Conservation (phyloP, 2,113 vertebrate species). For the Ovis aries region ARS-UI_Ramb_v3.0 NC_056080.1:14957001-14957500, state of each 20-base stretch:
- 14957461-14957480: neutral
- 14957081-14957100: neutral
- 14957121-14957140: neutral
- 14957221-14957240: neutral
- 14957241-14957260: neutral
- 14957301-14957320: neutral
- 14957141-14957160: neutral
- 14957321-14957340: neutral
- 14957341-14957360: neutral
- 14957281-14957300: neutral
- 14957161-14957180: neutral
- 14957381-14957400: neutral
- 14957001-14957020: slow-evolving; percentile 14
- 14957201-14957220: neutral
- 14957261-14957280: neutral
- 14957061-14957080: neutral
- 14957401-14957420: neutral
- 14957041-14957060: neutral
- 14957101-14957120: neutral
- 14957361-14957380: neutral
- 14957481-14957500: neutral
- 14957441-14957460: neutral
- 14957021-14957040: neutral
- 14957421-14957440: neutral
- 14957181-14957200: neutral